Conservation (phyloP, 2,113 vertebrate species). For the Elephas maximus region DNA sequence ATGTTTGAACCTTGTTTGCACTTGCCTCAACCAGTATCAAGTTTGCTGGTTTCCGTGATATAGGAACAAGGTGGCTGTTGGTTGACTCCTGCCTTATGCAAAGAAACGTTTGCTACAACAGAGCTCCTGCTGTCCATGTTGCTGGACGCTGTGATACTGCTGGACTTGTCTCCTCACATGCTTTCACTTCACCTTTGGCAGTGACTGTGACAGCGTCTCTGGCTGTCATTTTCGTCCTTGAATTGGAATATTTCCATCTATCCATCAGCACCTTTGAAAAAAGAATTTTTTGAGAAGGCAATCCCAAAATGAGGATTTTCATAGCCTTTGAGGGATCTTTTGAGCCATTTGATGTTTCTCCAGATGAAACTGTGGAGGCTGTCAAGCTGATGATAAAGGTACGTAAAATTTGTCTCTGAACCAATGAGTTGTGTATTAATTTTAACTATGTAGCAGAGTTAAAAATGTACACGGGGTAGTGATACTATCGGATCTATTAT, state of each 20-base stretch:
- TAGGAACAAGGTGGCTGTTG: background rate
- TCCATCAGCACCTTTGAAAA: background rate
- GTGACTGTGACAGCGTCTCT: background rate
- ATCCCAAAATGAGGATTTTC: conserved; percentile 88
- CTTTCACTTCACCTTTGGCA: background rate
- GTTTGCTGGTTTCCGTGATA: conserved; percentile 45
- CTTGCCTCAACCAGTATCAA: conserved; percentile 72
- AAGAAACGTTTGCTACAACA: background rate
- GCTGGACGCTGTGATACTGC: too few species aligned
- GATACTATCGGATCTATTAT: background rate
- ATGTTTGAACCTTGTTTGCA: conserved; percentile 69
- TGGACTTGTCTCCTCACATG: background rate
- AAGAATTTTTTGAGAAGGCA: background rate
- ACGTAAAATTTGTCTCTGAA: conserved; percentile 47
- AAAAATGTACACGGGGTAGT: background rate
- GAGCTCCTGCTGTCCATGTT: background rate
- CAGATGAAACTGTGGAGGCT: conserved; percentile 85
- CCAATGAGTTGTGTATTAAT: background rate
- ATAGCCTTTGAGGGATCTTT: conserved; percentile 88
- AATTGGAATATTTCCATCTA: conserved; percentile 46
- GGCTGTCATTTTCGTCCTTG: background rate
- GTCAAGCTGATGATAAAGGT: conserved; percentile 91
- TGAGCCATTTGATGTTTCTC: conserved; percentile 87
- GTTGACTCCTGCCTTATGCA: background rate
- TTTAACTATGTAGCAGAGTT: background rate